Percentiles rank a stretch among this genome's conserved stretches.
Evolutionary conservation across 2,888 invertebrate genomes (phyloP).

Genomic region (Pegoplata infirma): DNA sequence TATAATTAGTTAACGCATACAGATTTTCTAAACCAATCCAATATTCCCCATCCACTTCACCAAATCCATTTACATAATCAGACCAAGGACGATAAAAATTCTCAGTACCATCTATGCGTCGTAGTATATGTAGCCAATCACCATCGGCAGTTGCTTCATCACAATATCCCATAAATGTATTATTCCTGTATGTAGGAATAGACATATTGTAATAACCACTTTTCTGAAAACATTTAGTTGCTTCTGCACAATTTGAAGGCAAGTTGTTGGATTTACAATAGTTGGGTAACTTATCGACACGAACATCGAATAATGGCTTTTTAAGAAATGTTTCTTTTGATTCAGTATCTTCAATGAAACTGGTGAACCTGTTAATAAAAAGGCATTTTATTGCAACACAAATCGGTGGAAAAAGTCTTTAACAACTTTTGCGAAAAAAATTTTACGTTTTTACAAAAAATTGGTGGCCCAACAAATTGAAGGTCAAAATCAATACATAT

Average conservation of each 20-base stretch:
- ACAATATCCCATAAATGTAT: neutral
- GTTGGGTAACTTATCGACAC: conserved; percentile 10
- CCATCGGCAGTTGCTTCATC: conserved; percentile 5
- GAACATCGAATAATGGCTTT: conserved; percentile 27
- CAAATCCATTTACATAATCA: conserved; percentile 32
- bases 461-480: too few relatives aligned
- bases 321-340: neutral
- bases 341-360: too few relatives aligned
- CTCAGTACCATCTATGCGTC: conserved; percentile 22
- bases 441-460: too few relatives aligned
- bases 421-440: too few relatives aligned
- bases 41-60: conserved; percentile 30
- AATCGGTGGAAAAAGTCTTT: too few relatives aligned
- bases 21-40: conserved; percentile 41
- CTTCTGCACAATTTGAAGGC: conserved; percentile 21
- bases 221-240: conserved; percentile 4
- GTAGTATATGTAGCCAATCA: conserved; percentile 35
- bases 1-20: conserved; percentile 18
- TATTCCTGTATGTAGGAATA: neutral
- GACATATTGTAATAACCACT: conserved; percentile 35
- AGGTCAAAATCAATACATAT: too few relatives aligned
- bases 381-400: too few relatives aligned
- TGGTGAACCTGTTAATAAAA: too few relatives aligned
- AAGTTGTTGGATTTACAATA: neutral
- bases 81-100: conserved; percentile 28